Evolutionary conservation across 2,113 vertebrate genomes (phyloP).

Genomic region (Parus major): DNA sequence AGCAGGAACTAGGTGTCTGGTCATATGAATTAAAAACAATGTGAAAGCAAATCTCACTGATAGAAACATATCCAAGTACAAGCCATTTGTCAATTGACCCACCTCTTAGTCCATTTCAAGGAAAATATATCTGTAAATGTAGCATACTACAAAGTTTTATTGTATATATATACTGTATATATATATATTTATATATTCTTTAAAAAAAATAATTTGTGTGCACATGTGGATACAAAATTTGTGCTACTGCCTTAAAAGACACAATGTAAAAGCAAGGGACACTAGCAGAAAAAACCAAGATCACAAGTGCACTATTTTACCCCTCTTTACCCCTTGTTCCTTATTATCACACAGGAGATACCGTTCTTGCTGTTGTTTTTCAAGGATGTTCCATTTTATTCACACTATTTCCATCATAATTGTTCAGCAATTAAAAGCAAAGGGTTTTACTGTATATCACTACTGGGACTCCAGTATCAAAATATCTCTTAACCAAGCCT

Average conservation of each 20-base stretch:
- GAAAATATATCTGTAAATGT: background rate
- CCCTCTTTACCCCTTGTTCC: background rate
- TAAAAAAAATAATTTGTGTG: background rate
- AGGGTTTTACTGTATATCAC: conserved; percentile 32
- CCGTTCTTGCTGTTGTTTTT: background rate
- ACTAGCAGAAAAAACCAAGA: background rate
- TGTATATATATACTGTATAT: background rate
- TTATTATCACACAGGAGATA: background rate
- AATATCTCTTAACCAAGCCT: conserved; percentile 31
- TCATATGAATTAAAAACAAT: background rate
- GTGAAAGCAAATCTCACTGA: background rate
- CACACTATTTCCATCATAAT: conserved; percentile 47
- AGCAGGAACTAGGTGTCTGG: background rate
- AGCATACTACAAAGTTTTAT: background rate
- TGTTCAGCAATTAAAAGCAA: conserved; percentile 63
- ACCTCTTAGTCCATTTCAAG: too few relatives aligned
- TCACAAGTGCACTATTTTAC: background rate
- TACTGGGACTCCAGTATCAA: conserved; percentile 42
- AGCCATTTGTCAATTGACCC: too few relatives aligned
- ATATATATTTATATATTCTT: too few relatives aligned
- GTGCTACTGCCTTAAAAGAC: background rate
- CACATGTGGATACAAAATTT: background rate
- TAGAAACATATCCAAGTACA: background rate
- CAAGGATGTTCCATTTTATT: conserved; percentile 47
- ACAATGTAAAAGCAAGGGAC: background rate